Evolutionary conservation across 2,113 vertebrate genomes (phyloP).

Genomic region (Atrichornis clamosus): DNA sequence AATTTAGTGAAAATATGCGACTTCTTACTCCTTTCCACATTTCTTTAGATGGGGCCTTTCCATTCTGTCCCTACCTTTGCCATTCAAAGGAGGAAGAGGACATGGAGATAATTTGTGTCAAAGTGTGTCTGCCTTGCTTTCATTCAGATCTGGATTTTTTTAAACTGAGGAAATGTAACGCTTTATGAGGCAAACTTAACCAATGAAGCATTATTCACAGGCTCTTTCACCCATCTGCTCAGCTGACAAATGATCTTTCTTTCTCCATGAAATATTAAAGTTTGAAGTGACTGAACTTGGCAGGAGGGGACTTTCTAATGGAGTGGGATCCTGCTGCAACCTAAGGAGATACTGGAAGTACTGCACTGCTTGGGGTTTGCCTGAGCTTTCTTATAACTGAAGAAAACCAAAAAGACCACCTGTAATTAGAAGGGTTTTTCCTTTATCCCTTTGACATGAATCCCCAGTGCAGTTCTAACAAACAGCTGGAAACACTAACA

Average conservation of each 20-base stretch:
- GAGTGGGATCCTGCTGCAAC: background rate
- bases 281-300: background rate
- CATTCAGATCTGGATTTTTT: background rate
- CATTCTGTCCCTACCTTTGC: background rate
- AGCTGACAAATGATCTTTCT: background rate
- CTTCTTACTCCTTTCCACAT: background rate
- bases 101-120: rapidly evolving
- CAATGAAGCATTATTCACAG: background rate
- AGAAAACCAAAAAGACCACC: background rate
- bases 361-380: background rate
- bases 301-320: background rate
- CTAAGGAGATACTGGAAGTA: background rate
- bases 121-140: background rate
- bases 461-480: background rate
- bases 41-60: background rate
- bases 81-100: background rate
- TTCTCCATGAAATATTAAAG: background rate
- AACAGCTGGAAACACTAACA: background rate
- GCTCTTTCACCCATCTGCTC: background rate
- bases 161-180: background rate
- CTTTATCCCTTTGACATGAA: background rate
- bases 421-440: background rate
- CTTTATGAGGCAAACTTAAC: background rate
- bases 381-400: background rate
- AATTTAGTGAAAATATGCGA: background rate